Percentiles rank a stretch among this genome's conserved stretches.
These are phyloP conservation scores for Leptodactylus fallax DNA, from an alignment of 2,797 vertebrate genomes.

Conservation along the genomic window DNA sequence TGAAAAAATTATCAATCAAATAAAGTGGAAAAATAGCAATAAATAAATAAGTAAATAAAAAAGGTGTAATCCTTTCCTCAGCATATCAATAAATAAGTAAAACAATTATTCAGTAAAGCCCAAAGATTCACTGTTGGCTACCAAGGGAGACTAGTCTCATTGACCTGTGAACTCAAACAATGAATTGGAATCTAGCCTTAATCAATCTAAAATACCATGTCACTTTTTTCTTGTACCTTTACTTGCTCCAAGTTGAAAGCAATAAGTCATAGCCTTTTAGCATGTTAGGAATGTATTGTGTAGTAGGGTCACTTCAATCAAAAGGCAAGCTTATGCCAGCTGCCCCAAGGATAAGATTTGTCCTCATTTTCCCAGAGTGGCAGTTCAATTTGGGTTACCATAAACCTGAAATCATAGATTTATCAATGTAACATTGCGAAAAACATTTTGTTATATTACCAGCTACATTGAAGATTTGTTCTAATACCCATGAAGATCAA, in stretches of 20 bases:
- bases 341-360: slow-evolving; percentile 22
- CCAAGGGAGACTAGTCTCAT: background rate
- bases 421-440: slow-evolving; percentile 28
- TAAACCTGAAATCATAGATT: slow-evolving; percentile 7
- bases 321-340: slow-evolving; percentile 7
- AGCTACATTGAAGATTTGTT: slow-evolving; percentile 20
- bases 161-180: background rate
- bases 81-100: background rate
- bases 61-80: too few relatives aligned
- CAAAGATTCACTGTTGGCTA: background rate
- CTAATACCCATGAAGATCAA: slow-evolving; percentile 19
- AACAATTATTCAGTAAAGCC: background rate
- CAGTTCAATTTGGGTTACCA: slow-evolving; percentile 23
- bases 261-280: background rate
- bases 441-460: slow-evolving; percentile 13
- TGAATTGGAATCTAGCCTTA: background rate
- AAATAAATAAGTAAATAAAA: too few relatives aligned
- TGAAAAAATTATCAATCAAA: too few relatives aligned
- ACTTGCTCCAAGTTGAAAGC: background rate
- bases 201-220: slow-evolving; percentile 10
- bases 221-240: background rate
- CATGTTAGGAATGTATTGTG: slow-evolving; percentile 18
- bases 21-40: too few relatives aligned
- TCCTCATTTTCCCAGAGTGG: slow-evolving; percentile 20
- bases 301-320: slow-evolving; percentile 21